Conservation (phyloP, 1,140 invertebrate genomes). For the Nephila pilipes region DNA sequence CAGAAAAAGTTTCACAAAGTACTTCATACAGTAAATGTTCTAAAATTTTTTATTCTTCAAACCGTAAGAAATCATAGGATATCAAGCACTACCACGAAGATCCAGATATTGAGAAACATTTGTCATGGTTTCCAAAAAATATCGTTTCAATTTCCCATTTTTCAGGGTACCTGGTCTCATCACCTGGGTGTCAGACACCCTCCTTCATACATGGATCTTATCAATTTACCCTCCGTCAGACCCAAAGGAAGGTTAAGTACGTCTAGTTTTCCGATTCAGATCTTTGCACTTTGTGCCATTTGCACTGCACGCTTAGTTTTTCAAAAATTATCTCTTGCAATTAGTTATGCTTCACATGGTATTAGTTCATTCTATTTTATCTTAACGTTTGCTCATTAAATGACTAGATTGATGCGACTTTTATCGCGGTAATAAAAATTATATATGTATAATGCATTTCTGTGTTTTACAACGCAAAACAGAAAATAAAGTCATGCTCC, state of each 20-base stretch:
- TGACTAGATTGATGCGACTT: too few species aligned
- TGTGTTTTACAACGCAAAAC: too few species aligned
- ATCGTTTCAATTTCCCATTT: neutral
- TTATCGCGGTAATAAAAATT: too few species aligned
- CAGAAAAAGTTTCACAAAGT: too few species aligned
- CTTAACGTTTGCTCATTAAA: too few species aligned
- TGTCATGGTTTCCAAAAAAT: neutral
- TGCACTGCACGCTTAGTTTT: neutral
- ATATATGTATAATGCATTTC: too few species aligned
- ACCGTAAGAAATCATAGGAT: neutral
- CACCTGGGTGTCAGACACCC: constrained; percentile 36
- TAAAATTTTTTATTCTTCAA: neutral
- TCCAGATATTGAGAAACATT: too few species aligned
- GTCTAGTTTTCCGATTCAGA: neutral
- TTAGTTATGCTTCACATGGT: too few species aligned
- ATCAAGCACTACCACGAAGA: neutral
- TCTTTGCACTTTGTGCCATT: neutral
- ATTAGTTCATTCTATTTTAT: too few species aligned
- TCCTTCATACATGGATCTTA: constrained; percentile 55
- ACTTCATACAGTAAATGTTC: neutral
- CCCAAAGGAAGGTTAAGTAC: constrained; percentile 61
- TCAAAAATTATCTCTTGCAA: neutral
- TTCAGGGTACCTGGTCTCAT: constrained; percentile 69
- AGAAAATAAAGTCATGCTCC: too few species aligned
- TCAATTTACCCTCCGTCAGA: constrained; percentile 14